Percentiles rank a stretch among this genome's conserved stretches.
These are phyloP conservation scores for Meteorus colon DNA, from an alignment of 2,888 invertebrate genomes.

Conservation along the genomic window DNA sequence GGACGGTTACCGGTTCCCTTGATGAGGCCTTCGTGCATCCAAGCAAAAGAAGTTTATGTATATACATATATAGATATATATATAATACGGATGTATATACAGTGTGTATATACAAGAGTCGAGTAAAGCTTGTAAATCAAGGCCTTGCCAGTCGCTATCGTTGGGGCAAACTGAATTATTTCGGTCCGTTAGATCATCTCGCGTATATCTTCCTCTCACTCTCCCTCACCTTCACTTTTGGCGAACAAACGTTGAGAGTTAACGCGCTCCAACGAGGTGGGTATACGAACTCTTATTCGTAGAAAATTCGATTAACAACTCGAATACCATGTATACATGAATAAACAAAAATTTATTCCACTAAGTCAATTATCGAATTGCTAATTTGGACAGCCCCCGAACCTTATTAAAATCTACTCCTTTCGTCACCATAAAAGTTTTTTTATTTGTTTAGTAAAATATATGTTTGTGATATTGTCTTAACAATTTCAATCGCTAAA, in stretches of 20 bases:
- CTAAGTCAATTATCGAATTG: not conserved
- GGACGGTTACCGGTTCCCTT: not conserved
- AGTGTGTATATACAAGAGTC: not conserved
- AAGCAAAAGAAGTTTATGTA: slow-evolving; percentile 33
- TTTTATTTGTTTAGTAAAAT: too few relatives aligned
- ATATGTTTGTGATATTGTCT: too few relatives aligned
- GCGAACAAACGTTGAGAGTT: slow-evolving; percentile 51
- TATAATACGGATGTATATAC: not conserved
- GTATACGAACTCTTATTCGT: slow-evolving; percentile 44
- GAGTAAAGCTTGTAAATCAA: slow-evolving; percentile 39
- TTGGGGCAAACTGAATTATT: slow-evolving; percentile 55
- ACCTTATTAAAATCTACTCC: not conserved
- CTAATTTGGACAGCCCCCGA: not conserved
- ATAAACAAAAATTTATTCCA: slow-evolving; percentile 7
- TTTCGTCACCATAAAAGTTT: too few relatives aligned
- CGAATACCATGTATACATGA: not conserved
- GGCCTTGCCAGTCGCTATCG: slow-evolving; percentile 42
- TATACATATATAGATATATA: not conserved
- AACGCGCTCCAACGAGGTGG: slow-evolving; percentile 49
- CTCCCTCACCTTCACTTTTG: slow-evolving; percentile 9
- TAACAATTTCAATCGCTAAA: too few relatives aligned
- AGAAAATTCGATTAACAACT: slow-evolving; percentile 37
- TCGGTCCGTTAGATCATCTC: slow-evolving; percentile 54
- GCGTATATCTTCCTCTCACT: slow-evolving; percentile 24
- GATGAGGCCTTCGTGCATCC: slow-evolving; percentile 33